Evolutionary conservation across 2,888 invertebrate species (phyloP).

Genomic region (Polyommatus icarus): DNA sequence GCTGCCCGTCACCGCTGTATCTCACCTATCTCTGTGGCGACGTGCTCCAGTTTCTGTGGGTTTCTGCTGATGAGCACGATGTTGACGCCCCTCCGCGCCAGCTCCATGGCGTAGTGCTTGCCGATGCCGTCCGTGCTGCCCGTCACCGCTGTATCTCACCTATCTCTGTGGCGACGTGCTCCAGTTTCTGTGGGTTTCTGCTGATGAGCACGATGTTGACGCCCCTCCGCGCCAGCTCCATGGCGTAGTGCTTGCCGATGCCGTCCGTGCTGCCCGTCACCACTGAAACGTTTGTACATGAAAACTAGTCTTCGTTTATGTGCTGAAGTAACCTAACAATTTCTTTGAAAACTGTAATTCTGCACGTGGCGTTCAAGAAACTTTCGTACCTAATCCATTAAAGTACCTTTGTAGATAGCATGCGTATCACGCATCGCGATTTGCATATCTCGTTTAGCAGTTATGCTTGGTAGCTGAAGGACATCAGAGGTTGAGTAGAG

Average conservation of each 20-base stretch:
- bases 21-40: constrained; percentile 85
- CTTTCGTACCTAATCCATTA: too few species aligned
- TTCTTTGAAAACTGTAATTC: too few species aligned
- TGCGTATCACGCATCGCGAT: too few species aligned
- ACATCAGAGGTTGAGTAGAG: neutral
- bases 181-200: constrained; percentile 86
- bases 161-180: constrained; percentile 85
- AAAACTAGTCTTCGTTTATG: neutral
- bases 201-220: constrained; percentile 90
- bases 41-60: constrained; percentile 84
- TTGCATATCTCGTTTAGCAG: too few species aligned
- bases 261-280: constrained; percentile 95
- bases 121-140: constrained; percentile 94
- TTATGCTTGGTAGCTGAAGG: neutral
- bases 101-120: constrained; percentile 89
- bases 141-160: too few species aligned
- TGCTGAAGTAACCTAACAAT: too few species aligned
- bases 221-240: constrained; percentile 87
- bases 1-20: too few species aligned
- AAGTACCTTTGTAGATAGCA: too few species aligned
- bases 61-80: constrained; percentile 89
- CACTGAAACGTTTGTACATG: constrained; percentile 77
- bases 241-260: constrained; percentile 92
- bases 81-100: constrained; percentile 88
- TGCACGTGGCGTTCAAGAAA: too few species aligned